Evolutionary conservation across 2,113 vertebrate genomes (phyloP).

Genomic region (Empidonax alnorum): DNA sequence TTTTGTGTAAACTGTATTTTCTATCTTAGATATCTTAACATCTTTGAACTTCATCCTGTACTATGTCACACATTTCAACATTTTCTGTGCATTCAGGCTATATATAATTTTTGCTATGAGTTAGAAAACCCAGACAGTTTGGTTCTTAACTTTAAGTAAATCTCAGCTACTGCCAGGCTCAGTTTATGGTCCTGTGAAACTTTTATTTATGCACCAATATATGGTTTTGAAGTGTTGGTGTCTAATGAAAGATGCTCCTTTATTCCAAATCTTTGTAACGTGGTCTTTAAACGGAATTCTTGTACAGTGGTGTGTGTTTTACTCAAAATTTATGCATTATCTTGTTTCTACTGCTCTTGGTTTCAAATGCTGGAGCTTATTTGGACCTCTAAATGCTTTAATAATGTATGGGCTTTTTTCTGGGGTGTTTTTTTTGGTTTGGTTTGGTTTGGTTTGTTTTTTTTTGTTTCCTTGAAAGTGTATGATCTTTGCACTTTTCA

Average conservation of each 20-base stretch:
- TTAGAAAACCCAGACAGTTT: background rate
- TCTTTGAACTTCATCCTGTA: background rate
- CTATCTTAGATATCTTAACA: background rate
- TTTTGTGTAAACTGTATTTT: background rate
- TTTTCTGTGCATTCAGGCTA: background rate
- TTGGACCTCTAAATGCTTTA: background rate
- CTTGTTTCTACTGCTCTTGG: background rate
- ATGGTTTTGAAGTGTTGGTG: background rate
- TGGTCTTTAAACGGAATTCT: background rate
- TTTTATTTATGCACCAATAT: background rate
- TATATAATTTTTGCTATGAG: background rate
- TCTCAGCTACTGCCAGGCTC: background rate
- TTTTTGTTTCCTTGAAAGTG: background rate
- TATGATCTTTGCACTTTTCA: background rate
- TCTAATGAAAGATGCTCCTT: background rate
- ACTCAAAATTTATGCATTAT: background rate
- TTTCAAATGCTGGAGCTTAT: background rate
- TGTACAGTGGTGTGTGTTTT: background rate
- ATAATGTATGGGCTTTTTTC: background rate
- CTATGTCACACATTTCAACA: background rate
- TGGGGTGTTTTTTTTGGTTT: too few relatives aligned
- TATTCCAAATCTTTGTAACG: background rate
- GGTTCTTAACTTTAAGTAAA: background rate
- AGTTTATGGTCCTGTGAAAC: background rate
- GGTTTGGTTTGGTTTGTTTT: background rate